These are phyloP conservation scores for Numenius arquata DNA, from an alignment of 2,113 vertebrate species.

Conservation along the genomic window DNA sequence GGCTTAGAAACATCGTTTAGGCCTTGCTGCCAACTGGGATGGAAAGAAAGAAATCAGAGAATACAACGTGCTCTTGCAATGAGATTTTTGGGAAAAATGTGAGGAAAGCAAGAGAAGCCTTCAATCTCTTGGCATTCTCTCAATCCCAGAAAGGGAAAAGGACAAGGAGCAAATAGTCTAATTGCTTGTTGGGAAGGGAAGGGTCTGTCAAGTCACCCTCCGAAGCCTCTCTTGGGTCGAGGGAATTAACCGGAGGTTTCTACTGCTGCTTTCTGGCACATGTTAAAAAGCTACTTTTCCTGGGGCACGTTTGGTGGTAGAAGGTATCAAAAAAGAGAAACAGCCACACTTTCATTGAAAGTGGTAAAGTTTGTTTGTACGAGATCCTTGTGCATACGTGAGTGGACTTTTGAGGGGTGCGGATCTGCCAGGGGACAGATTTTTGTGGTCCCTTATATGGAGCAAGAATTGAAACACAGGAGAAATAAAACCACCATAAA, in stretches of 20 bases:
- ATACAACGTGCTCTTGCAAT: neutral
- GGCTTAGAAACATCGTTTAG: neutral
- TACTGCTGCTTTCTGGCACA: neutral
- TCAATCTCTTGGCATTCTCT: neutral
- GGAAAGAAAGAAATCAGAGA: neutral
- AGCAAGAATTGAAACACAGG: neutral
- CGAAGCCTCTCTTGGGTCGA: neutral
- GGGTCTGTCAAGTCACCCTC: neutral
- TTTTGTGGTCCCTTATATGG: neutral
- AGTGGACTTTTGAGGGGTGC: too few relatives aligned
- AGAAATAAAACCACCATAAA: neutral
- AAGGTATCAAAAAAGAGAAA: neutral
- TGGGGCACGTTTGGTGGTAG: neutral
- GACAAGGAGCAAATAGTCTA: neutral
- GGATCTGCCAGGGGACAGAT: neutral
- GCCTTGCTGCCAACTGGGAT: neutral
- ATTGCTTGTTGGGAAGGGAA: neutral
- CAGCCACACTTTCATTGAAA: neutral
- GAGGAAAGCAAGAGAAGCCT: neutral
- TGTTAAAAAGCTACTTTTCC: neutral
- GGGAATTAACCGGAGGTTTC: neutral
- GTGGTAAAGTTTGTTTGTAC: neutral
- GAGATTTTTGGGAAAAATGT: neutral
- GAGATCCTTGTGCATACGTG: too few relatives aligned
- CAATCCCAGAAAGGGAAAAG: neutral